Evolutionary conservation across 2,888 invertebrate genomes (phyloP).

Genomic region (Lycocerus yunnanus): DNA sequence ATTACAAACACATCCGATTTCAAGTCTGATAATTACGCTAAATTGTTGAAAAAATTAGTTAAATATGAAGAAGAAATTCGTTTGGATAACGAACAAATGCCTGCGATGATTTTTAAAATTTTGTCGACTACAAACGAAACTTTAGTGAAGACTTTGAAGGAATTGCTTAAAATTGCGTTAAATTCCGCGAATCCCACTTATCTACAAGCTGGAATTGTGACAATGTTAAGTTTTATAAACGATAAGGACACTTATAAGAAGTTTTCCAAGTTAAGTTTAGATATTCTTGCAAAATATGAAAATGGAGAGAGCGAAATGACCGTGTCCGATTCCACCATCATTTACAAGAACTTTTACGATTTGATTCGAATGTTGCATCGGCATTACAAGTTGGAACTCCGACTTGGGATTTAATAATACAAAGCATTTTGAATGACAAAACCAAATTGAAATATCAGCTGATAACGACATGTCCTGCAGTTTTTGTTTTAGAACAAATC

Average conservation of each 20-base stretch:
- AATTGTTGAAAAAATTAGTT: slow-evolving; percentile 58
- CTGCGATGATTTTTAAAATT: slow-evolving; percentile 65
- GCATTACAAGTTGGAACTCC: slow-evolving; percentile 24
- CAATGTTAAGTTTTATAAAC: slow-evolving; percentile 47
- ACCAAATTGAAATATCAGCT: slow-evolving; percentile 44
- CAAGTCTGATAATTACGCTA: slow-evolving; percentile 52
- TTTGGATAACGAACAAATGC: slow-evolving; percentile 69
- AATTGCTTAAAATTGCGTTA: slow-evolving; percentile 45
- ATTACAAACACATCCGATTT: slow-evolving; percentile 49
- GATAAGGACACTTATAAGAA: slow-evolving; percentile 42
- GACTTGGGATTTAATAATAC: slow-evolving; percentile 57
- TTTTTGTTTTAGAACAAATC: slow-evolving; percentile 62
- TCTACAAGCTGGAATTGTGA: slow-evolving; percentile 52
- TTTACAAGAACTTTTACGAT: slow-evolving; percentile 41
- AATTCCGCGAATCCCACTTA: slow-evolving; percentile 55
- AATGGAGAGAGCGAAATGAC: slow-evolving; percentile 33
- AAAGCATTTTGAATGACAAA: slow-evolving; percentile 59
- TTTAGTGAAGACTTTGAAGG: slow-evolving; percentile 46
- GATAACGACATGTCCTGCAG: slow-evolving; percentile 55
- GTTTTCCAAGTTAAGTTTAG: slow-evolving; percentile 38
- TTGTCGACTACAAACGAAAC: slow-evolving; percentile 54
- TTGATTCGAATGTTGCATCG: slow-evolving; percentile 40
- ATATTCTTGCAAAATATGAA: slow-evolving; percentile 34
- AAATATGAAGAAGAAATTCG: slow-evolving; percentile 63
- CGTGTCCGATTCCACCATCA: slow-evolving; percentile 37